Base-by-base conservation (phyloP, 1,140 invertebrate species). In the Reticulitermes speratus region DNA sequence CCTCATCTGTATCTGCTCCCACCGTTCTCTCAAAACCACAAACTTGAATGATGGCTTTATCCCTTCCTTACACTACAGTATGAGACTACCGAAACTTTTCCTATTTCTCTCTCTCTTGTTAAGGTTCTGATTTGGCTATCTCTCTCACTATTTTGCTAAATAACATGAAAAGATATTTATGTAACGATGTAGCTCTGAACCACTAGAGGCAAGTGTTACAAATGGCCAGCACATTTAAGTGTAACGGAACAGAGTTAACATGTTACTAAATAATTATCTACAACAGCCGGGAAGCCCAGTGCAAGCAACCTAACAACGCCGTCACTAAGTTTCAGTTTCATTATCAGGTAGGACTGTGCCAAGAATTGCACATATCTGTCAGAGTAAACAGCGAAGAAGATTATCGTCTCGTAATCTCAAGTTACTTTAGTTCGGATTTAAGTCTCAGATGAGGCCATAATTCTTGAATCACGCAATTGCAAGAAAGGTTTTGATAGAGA, bases 251-350 rank as follows among this genome's bases (percentile, higher is more conserved):
- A 21, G 19, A 2, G 52, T 75, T 75, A 75, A 30, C n/a, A 75
- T n/a, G n/a, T 75, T 75, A 75, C 65, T 75, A 75, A 75, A 75
- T 75, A 75, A 75, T 75, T 75, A 75, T 75, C n/a, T 9, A 75
- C 65, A 75, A 30, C 65, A 75, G 65, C 65, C 25, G 65, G 65
- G 65, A 75, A 25, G 8, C n/a, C 11, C 65, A 75, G 65, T 30
- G n/a, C n/a, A 25, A 75, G n/a, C 25, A 75, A 30, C 25, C 65
- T 75, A 75, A 75, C 65, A 75, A 75, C n/a, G 9, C 65, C 65
- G 25, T 30, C 65, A 9, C 65, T 30, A 75, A 75, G 5, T 75
- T 75, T 25, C 65, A 30, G n/a, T 75, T 30, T 75, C 65, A 75
- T 75, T 75, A 75, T 8, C 25, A 75, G 65, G 65, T 75, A 38